Conservation (phyloP, 2,113 vertebrate genomes). For the Scomber colias region DNA sequence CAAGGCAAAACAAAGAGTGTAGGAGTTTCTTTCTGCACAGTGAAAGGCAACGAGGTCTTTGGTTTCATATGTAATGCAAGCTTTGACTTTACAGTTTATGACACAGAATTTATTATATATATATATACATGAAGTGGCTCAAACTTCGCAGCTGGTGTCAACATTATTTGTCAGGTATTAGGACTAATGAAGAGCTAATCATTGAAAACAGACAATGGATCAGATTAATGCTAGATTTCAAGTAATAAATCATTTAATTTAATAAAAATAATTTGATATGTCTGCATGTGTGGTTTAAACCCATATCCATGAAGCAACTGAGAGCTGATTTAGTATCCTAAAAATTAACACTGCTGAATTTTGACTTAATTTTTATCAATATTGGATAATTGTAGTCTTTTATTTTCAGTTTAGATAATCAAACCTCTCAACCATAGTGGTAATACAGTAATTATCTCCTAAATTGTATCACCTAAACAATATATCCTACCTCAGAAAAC, state of each 20-base stretch:
- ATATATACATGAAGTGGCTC: neutral
- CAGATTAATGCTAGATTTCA: neutral
- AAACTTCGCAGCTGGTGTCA: neutral
- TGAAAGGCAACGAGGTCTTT: neutral
- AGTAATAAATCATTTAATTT: too few species aligned
- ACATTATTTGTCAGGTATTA: neutral
- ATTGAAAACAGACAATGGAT: too few species aligned
- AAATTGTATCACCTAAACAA: neutral
- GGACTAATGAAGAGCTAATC: too few species aligned
- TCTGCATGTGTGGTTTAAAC: neutral
- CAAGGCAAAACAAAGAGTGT: conserved; percentile 7
- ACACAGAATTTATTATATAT: neutral
- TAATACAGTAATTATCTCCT: neutral
- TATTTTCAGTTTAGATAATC: neutral
- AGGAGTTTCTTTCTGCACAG: neutral
- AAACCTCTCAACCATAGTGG: neutral
- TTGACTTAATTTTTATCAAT: neutral
- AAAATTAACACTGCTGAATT: neutral
- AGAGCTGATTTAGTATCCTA: neutral
- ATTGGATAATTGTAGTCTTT: neutral
- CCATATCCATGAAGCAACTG: neutral
- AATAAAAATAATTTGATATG: neutral
- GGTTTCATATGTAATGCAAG: conserved; percentile 2
- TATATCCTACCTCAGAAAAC: neutral
- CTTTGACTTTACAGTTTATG: neutral